phyloP scores from a whole-genome alignment of 1,140 invertebrate species.

The Anadara kagoshimensis region DNA sequence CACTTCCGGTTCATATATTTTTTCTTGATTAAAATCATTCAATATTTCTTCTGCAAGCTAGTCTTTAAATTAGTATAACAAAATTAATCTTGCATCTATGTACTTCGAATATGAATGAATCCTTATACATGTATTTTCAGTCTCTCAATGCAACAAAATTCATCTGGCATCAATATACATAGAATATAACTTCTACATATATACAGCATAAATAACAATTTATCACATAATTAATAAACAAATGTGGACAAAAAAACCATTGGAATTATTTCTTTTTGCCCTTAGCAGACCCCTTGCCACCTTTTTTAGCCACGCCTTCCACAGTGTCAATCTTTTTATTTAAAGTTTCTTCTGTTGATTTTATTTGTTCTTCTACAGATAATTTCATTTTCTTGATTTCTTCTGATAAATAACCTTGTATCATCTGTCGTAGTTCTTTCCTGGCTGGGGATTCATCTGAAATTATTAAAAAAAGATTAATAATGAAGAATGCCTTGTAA shows the following conservation, averaged over 20 bases:
- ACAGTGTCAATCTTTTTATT: conserved; percentile 61
- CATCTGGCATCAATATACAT: too few relatives aligned
- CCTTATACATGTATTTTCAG: too few relatives aligned
- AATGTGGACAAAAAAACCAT: background rate
- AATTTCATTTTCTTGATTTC: conserved; percentile 69
- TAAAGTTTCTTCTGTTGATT: conserved; percentile 63
- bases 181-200: too few relatives aligned
- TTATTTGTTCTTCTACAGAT: conserved; percentile 67
- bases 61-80: too few relatives aligned
- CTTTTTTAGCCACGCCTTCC: conserved; percentile 51
- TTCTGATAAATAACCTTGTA: conserved; percentile 62
- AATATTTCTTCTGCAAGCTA: too few relatives aligned
- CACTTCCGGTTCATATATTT: too few relatives aligned
- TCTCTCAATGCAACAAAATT: too few relatives aligned
- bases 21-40: too few relatives aligned
- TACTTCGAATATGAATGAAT: too few relatives aligned
- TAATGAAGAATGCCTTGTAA: too few relatives aligned
- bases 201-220: background rate
- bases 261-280: conserved; percentile 58
- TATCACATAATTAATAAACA: conserved; percentile 12
- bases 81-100: too few relatives aligned
- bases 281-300: conserved; percentile 58
- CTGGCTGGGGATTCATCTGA: conserved; percentile 60
- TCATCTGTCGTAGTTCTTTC: conserved; percentile 66
- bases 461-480: background rate